These are phyloP conservation scores for Cinara cedri DNA, from an alignment of 2,888 invertebrate species.

Conservation along the genomic window DNA sequence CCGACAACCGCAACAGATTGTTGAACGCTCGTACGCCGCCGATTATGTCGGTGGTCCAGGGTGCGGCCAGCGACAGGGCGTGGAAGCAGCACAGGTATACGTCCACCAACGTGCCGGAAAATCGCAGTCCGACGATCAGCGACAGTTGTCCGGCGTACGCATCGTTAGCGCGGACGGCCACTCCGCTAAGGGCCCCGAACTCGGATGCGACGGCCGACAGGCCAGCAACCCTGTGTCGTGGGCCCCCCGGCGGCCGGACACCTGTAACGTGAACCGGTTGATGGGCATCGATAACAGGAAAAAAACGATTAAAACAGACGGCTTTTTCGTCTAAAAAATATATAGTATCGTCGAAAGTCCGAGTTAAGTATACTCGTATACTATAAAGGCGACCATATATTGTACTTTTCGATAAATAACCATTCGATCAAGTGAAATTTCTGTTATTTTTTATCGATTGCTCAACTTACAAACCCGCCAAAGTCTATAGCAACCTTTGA, in stretches of 20 bases:
- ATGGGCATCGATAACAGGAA: too few relatives aligned
- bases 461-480: too few relatives aligned
- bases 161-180: neutral
- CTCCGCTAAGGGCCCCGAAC: neutral
- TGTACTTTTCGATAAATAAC: too few relatives aligned
- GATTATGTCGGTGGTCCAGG: neutral
- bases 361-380: too few relatives aligned
- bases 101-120: slow-evolving; percentile 10
- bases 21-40: slow-evolving; percentile 25
- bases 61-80: neutral
- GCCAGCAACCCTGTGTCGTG: neutral
- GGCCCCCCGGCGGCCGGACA: neutral
- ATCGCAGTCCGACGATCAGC: slow-evolving; percentile 12
- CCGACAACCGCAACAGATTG: slow-evolving; percentile 26
- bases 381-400: too few relatives aligned
- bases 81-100: slow-evolving; percentile 39
- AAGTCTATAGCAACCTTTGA: too few relatives aligned
- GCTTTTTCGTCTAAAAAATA: too few relatives aligned
- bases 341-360: too few relatives aligned
- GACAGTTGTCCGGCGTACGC: slow-evolving; percentile 26
- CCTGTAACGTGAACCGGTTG: neutral
- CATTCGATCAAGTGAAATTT: too few relatives aligned
- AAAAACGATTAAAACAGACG: too few relatives aligned
- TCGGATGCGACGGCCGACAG: neutral
- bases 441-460: too few relatives aligned